Conservation (phyloP, 2,888 invertebrate species). For the Cosmopolites sordidus region DNA sequence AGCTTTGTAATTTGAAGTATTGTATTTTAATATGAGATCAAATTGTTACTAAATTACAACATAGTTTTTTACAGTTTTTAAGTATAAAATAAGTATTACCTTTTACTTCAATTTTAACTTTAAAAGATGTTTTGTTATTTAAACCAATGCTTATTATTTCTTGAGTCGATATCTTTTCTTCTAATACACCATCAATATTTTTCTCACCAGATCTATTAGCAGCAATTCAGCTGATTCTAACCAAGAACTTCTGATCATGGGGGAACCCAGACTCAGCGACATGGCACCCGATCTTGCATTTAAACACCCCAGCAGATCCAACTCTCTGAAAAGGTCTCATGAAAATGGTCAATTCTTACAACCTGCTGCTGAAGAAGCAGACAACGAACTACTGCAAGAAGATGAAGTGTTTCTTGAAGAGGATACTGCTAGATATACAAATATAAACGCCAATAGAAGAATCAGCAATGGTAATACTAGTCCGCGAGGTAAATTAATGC, state of each 20-base stretch:
- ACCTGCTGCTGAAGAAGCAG: slow-evolving; percentile 40
- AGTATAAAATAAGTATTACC: too few relatives aligned
- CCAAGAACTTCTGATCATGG: slow-evolving; percentile 60
- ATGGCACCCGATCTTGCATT: slow-evolving; percentile 56
- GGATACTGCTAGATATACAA: slow-evolving; percentile 53
- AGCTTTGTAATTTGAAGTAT: too few relatives aligned
- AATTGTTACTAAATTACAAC: too few relatives aligned
- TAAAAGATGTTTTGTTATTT: too few relatives aligned
- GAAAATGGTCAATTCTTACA: slow-evolving; percentile 38
- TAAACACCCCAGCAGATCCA: slow-evolving; percentile 39
- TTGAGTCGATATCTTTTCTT: too few relatives aligned
- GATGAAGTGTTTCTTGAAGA: slow-evolving; percentile 59
- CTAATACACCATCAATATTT: too few relatives aligned
- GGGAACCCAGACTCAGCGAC: slow-evolving; percentile 67
- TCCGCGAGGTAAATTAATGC: slow-evolving; percentile 12
- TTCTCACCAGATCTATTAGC: slow-evolving; percentile 57
- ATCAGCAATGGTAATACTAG: slow-evolving; percentile 15
- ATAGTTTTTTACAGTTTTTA: too few relatives aligned
- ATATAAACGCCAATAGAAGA: slow-evolving; percentile 47
- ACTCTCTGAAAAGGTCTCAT: slow-evolving; percentile 37
- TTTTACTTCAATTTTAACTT: too few relatives aligned
- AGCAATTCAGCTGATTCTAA: slow-evolving; percentile 59
- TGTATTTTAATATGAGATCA: too few relatives aligned
- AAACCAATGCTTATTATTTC: too few relatives aligned
- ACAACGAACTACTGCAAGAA: slow-evolving; percentile 38